Percentiles rank a stretch among this genome's conserved stretches.
These are phyloP conservation scores for Colletes latitarsis DNA, from an alignment of 1,140 invertebrate species.

Conservation along the genomic window DNA sequence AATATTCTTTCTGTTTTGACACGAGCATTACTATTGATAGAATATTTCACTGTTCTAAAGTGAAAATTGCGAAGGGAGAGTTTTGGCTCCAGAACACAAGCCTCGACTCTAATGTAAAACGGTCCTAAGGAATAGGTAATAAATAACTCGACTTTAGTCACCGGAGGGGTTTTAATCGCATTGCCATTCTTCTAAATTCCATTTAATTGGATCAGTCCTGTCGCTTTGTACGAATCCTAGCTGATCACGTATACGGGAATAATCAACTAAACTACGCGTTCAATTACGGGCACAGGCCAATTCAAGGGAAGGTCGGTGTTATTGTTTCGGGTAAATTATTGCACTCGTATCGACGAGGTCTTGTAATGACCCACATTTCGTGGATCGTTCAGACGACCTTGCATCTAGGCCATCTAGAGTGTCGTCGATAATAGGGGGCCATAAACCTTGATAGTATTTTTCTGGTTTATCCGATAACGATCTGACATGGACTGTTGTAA, in stretches of 20 bases:
- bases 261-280: slow-evolving; percentile 51
- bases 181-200: no score
- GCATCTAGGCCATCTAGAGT: neutral
- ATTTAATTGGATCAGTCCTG: slow-evolving; percentile 10
- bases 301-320: slow-evolving; percentile 50
- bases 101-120: no score
- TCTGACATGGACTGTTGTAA: slow-evolving; percentile 15
- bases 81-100: no score
- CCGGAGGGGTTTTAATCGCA: no score
- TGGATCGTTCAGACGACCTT: slow-evolving; percentile 24
- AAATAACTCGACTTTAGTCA: no score
- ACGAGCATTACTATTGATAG: no score
- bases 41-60: no score
- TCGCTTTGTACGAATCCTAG: slow-evolving; percentile 43
- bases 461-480: slow-evolving; percentile 31
- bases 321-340: slow-evolving; percentile 65
- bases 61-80: no score
- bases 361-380: slow-evolving; percentile 54
- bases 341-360: slow-evolving; percentile 55
- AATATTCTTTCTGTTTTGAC: no score
- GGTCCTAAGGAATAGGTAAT: no score
- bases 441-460: slow-evolving; percentile 25
- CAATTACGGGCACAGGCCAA: slow-evolving; percentile 54
- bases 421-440: slow-evolving; percentile 23
- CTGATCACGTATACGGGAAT: slow-evolving; percentile 53